Conservation (phyloP, 1,140 invertebrate genomes). For the Bombus soroeensis region DNA sequence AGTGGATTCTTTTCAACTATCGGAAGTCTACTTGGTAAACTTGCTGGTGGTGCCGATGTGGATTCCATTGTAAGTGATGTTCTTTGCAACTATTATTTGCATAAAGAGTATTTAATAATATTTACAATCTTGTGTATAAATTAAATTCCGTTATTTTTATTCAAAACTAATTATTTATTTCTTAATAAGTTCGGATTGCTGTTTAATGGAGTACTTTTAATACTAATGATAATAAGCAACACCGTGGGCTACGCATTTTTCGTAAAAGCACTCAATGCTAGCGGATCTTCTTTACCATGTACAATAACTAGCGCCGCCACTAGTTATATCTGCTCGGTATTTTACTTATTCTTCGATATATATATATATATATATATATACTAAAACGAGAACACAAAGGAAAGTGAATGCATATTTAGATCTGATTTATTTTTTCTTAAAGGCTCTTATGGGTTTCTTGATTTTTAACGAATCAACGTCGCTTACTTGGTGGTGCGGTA, state of each 20-base stretch:
- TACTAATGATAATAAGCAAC: conserved; percentile 84
- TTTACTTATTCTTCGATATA: conserved; percentile 62
- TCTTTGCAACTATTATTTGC: neutral
- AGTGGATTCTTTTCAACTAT: conserved; percentile 74
- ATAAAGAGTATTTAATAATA: neutral
- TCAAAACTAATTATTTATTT: neutral
- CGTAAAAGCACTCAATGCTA: conserved; percentile 84
- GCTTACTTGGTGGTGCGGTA: conserved; percentile 83
- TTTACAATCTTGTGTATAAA: neutral
- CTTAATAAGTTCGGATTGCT: conserved; percentile 52
- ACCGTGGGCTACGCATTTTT: conserved; percentile 85
- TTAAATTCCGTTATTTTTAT: neutral
- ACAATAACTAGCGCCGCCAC: conserved; percentile 85
- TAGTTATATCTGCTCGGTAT: conserved; percentile 86
- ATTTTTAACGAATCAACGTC: conserved; percentile 84
- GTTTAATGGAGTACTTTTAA: conserved; percentile 78
- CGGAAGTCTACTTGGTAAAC: conserved; percentile 78
- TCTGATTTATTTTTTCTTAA: conserved; percentile 39
- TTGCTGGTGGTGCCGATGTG: conserved; percentile 69
- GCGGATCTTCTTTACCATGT: conserved; percentile 84
- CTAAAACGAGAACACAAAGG: conserved; percentile 5
- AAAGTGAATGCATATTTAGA: neutral
- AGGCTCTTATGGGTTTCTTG: conserved; percentile 83
- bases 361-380: neutral
- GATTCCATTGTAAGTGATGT: conserved; percentile 68